Evolutionary conservation across 2,888 invertebrate genomes (phyloP).

Genomic region (Dynastes tityus): DNA sequence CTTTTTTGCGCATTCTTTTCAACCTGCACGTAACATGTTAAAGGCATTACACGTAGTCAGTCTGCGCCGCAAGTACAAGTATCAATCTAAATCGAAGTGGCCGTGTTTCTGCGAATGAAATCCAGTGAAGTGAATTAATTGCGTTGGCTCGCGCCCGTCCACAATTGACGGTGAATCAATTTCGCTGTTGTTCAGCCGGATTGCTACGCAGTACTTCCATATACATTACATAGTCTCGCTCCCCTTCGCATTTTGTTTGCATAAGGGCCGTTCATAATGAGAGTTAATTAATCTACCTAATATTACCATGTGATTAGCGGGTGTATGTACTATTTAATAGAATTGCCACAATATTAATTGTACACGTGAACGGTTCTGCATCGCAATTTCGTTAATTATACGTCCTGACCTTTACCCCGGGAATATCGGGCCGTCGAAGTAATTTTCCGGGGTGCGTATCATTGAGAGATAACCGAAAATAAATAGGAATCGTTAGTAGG

Average conservation of each 20-base stretch:
- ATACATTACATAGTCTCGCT: background rate
- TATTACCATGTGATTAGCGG: constrained; percentile 44
- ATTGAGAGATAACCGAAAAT: background rate
- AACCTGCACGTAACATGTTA: no score
- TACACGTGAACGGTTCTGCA: constrained; percentile 47
- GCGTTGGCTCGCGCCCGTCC: constrained; percentile 7
- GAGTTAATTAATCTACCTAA: constrained; percentile 46
- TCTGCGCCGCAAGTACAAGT: background rate
- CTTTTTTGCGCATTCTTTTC: no score
- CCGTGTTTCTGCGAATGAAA: constrained; percentile 24
- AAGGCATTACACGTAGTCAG: no score
- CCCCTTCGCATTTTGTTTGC: constrained; percentile 37
- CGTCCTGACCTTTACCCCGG: background rate
- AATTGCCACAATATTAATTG: constrained; percentile 50
- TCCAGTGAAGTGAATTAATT: constrained; percentile 37
- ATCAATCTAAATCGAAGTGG: constrained; percentile 9
- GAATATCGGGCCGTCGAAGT: background rate
- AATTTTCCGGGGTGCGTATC: background rate
- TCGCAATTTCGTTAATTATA: constrained; percentile 55
- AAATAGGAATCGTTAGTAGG: background rate
- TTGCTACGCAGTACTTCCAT: background rate
- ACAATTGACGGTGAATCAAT: constrained; percentile 33
- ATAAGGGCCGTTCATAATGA: constrained; percentile 32
- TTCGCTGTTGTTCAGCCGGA: background rate
- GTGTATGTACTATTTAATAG: constrained; percentile 44